A percentile compares a stretch with the other conserved stretches of the same genome.
phyloP scores from a whole-genome alignment of 2,797 vertebrate genomes.

The Enteromius paludinosus region DNA sequence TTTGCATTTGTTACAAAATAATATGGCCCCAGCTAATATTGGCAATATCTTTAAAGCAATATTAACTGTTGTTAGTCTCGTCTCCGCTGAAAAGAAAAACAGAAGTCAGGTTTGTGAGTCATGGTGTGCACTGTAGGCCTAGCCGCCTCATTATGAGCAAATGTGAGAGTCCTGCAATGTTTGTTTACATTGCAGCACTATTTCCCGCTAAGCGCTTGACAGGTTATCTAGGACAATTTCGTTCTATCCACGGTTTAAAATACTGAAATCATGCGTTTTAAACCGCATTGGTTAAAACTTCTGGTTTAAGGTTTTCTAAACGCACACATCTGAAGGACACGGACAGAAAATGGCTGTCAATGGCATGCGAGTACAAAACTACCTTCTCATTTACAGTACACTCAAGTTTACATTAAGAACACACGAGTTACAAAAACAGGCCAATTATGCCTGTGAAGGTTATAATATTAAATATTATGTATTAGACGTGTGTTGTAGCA shows the following conservation, averaged over 20 bases:
- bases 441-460: too few relatives aligned
- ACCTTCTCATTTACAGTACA: too few relatives aligned
- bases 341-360: too few relatives aligned
- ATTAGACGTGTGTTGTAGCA: too few relatives aligned
- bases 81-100: background rate
- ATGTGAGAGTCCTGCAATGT: conserved; percentile 31
- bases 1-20: background rate
- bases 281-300: too few relatives aligned
- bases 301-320: too few relatives aligned
- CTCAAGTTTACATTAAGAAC: too few relatives aligned
- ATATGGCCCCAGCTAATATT: background rate
- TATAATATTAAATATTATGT: too few relatives aligned
- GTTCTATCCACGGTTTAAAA: background rate
- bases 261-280: too few relatives aligned
- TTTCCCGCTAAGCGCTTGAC: conserved; percentile 1
- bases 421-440: too few relatives aligned
- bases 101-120: background rate
- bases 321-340: too few relatives aligned
- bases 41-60: background rate
- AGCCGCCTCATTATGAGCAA: conserved; percentile 33
- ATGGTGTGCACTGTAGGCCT: conserved; percentile 15
- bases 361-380: too few relatives aligned
- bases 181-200: conserved; percentile 24
- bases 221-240: conserved; percentile 14
- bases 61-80: conserved; percentile 3